Percentiles rank a stretch among this genome's conserved stretches.
Evolutionary conservation across 2,797 vertebrate genomes (phyloP).

Genomic region (Mus caroli): DNA sequence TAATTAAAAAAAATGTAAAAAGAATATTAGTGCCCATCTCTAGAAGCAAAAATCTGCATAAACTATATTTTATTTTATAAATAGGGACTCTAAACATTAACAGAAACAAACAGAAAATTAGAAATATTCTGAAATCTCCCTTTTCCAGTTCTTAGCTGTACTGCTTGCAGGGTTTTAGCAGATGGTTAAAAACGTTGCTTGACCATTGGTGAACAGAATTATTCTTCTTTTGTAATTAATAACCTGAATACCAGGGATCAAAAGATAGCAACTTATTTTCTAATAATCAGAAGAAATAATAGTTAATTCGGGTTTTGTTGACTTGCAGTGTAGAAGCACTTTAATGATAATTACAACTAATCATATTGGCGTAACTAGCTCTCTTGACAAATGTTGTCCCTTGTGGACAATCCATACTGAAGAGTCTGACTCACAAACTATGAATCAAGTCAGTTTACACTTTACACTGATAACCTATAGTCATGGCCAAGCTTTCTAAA

Average conservation of each 20-base stretch:
- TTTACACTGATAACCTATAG: conserved; percentile 18
- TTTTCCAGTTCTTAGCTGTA: conserved; percentile 20
- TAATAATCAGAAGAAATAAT: background rate
- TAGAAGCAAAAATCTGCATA: background rate
- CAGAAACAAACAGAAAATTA: background rate
- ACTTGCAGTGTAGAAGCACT: conserved; percentile 25
- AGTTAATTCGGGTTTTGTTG: background rate
- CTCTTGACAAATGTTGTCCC: conserved; percentile 33
- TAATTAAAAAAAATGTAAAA: background rate
- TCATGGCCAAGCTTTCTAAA: conserved; percentile 25
- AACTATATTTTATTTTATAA: conserved; percentile 39
- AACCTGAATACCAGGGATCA: background rate
- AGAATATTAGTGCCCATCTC: background rate
- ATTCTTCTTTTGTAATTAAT: conserved; percentile 22
- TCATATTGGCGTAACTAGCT: conserved; percentile 9
- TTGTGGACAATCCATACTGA: background rate
- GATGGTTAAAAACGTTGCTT: background rate
- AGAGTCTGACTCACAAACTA: background rate
- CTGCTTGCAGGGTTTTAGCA: background rate
- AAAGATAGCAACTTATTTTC: background rate
- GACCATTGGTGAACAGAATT: background rate
- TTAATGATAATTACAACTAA: conserved; percentile 1
- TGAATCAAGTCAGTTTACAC: background rate
- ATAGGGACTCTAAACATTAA: background rate
- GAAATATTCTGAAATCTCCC: background rate